Base-by-base conservation (phyloP, 2,888 invertebrate genomes). In the Amphipyra berbera region DNA sequence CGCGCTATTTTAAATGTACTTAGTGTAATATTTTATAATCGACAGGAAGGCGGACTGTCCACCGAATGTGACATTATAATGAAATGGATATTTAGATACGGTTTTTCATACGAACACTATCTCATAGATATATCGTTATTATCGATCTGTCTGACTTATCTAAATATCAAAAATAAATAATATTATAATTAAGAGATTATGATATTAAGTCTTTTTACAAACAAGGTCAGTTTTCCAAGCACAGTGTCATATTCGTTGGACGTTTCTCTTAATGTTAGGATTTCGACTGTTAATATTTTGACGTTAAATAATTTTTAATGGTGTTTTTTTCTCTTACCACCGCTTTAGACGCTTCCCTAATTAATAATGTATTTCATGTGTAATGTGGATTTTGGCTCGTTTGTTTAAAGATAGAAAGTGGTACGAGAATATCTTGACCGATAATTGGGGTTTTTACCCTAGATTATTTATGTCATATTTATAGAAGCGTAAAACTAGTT, bases 271-370 rank as follows among this genome's bases (percentile, higher is more conserved):
- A 14, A 61, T 66, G 54, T 76, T 61, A 64, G 57, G 61, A 72
- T 76, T 70, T 73, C 71, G 76, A 78, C 83, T 81, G 83, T 83
- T 79, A 76, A 79, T 81, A 78, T 77, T 73, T 79, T 86, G 78
- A 84, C 83, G 84, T 88, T 86, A 80, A 79, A 82, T 88, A 84
- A 81, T 84, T 85, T 85, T 76, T 86, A 84, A 85, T 81, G 79
- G 84, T 84, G 79, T 83, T 79, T 79, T 79, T 81, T 69, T 73
- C 47, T 75, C 80, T 78, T 84, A 82, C 84, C 82, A 85, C 83
- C 86, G 86, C 88, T 87, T 86, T 76, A 79, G 81, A 83, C 77
- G 88, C 89, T 89, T 89, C 77, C 81, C 66, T 82, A 79, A 81
- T 81, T 73, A 77, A 72, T 82, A 73, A 78, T 78, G 70, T 82